phyloP scores from a whole-genome alignment of 35 echinoderm and acorn worm species.

The Amphiura filiformis region DNA sequence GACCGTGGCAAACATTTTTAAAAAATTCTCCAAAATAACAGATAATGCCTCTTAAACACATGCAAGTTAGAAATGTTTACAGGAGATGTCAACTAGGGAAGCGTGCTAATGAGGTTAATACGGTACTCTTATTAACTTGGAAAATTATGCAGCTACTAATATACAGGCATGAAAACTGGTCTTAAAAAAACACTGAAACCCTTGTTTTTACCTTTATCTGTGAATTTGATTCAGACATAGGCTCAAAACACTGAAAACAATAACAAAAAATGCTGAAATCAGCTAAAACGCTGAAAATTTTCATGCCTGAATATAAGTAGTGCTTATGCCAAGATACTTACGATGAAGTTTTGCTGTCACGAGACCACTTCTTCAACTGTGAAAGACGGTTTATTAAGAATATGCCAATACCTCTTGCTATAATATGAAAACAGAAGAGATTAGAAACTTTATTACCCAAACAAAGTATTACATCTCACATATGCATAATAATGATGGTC shows the following conservation, averaged over 20 bases:
- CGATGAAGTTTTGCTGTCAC: slow-evolving; percentile 95
- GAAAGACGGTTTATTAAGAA: slow-evolving; percentile 96
- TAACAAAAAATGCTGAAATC: no score
- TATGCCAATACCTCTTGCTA: slow-evolving; percentile 93
- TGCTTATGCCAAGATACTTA: slow-evolving; percentile 64
- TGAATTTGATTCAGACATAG: neutral
- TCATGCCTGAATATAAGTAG: no score
- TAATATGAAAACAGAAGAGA: neutral
- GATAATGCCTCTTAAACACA: no score
- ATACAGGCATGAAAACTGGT: neutral
- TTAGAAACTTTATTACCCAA: neutral
- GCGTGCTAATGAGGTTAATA: no score
- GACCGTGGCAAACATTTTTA: no score
- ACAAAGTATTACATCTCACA: neutral
- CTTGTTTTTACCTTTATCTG: neutral
- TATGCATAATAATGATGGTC: neutral
- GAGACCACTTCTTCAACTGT: slow-evolving; percentile 96
- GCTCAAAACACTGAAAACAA: neutral
- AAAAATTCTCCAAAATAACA: no score
- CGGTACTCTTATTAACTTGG: no score
- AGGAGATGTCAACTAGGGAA: no score
- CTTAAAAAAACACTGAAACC: neutral
- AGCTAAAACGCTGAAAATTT: no score
- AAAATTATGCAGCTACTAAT: neutral
- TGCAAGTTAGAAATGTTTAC: no score